Base-by-base conservation (phyloP, 2,797 vertebrate species). In the Ctenopoma kingsleyae region DNA sequence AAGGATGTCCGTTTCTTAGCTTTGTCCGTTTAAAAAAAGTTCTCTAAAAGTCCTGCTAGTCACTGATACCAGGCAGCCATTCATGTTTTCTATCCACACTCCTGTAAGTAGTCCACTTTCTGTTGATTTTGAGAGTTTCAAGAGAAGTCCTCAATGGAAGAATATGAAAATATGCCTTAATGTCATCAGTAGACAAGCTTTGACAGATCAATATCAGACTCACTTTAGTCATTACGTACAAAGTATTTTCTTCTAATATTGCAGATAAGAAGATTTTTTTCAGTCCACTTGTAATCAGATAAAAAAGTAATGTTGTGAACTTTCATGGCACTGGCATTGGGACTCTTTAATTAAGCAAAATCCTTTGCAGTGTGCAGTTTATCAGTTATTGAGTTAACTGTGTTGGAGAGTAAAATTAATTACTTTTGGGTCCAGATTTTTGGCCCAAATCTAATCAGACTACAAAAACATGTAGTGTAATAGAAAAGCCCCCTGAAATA, bases 101-200 rank as follows among this genome's bases (percentile, higher is more conserved):
- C 61, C 51, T 82, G 74, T 87, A 85, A 84, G 83, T 87, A 74
- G 73, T 72, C 70, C 60, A 72, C 50, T 77, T 79, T 60, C 59
- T 80, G 78, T 87, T 82, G 16, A 65, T 76, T 82, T 61, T 25
- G 58, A 19, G 65, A 71, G 68, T 54, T 67, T 67, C 6, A 62
- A 76, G 54, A 82, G 44, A 73, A 64, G 54, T 32, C 61, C 48
- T 60, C 41, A 59, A 70, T 51, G 49, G 69, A 52, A 69, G 77
- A 75, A 38, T 32, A 38, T 38, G 10, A 38, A 83, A 85, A 80
- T 72, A 90, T 89, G 90, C 91, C 91, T 91, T 92, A 91, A 91
- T 68, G 76, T 82, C 78, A 83, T 71, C 44, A 65, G 74, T 40
- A 74, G 76, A 87, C 62, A 22, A 76, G 71, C 74, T 84, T 67